phyloP scores from a whole-genome alignment of 2,113 vertebrate species.

The Acanthochromis polyacanthus region DNA sequence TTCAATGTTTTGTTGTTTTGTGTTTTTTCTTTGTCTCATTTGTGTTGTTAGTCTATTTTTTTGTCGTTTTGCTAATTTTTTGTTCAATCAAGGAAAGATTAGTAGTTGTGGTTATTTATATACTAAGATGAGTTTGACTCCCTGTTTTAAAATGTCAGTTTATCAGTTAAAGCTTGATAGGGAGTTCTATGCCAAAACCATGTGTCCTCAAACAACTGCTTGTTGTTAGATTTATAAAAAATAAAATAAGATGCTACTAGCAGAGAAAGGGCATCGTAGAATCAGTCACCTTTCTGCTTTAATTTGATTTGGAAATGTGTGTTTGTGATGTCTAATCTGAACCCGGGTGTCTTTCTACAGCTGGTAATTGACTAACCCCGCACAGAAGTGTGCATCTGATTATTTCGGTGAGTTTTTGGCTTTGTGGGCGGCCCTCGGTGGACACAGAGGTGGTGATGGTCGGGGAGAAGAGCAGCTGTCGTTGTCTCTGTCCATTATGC shows the following conservation, averaged over 20 bases:
- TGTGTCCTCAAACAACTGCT: neutral
- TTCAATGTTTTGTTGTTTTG: too few relatives aligned
- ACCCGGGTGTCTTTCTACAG: constrained; percentile 22
- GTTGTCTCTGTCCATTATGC: constrained; percentile 58
- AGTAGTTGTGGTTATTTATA: too few relatives aligned
- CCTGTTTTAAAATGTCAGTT: neutral
- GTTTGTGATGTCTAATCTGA: constrained; percentile 32
- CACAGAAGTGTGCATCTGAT: constrained; percentile 17
- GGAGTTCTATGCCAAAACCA: too few relatives aligned
- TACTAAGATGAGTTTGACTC: too few relatives aligned
- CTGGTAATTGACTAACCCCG: constrained; percentile 24
- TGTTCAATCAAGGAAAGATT: too few relatives aligned
- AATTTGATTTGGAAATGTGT: too few relatives aligned
- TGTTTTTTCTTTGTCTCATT: too few relatives aligned
- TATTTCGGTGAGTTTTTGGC: neutral
- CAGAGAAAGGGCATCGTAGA: constrained; percentile 4
- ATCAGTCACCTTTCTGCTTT: neutral
- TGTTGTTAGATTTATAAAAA: constrained; percentile 4
- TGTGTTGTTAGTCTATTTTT: too few relatives aligned
- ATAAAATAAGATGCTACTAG: neutral
- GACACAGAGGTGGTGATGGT: constrained; percentile 19
- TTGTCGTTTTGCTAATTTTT: too few relatives aligned
- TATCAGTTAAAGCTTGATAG: neutral
- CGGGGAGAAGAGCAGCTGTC: constrained; percentile 60
- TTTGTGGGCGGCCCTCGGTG: constrained; percentile 9